Evolutionary conservation across 2,113 vertebrate species (phyloP).

Genomic region (Nicator chloris): DNA sequence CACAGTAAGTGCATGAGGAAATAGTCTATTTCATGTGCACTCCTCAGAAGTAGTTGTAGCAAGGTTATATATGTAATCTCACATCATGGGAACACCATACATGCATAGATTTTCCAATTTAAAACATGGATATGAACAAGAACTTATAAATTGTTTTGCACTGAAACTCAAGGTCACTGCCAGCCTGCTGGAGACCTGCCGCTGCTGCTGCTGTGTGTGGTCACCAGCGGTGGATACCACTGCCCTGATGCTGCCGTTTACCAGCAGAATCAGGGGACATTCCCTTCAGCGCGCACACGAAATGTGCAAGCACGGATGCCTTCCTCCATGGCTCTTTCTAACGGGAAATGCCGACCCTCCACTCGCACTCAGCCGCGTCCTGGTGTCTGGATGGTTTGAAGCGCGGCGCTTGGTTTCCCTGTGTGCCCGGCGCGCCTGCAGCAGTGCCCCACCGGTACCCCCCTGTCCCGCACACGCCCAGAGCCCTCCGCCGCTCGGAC

Average conservation of each 20-base stretch:
- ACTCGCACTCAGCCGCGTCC: not conserved
- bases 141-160: not conserved
- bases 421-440: not conserved
- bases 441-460: not conserved
- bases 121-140: not conserved
- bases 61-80: not conserved
- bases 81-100: not conserved
- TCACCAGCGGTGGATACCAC: not conserved
- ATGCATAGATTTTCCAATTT: not conserved
- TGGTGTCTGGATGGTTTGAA: rapidly evolving
- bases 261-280: rapidly evolving
- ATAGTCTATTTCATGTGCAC: not conserved
- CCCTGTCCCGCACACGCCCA: not conserved
- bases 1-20: not conserved
- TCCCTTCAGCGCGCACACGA: rapidly evolving
- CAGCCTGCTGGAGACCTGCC: not conserved
- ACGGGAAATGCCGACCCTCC: not conserved
- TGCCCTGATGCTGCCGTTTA: not conserved
- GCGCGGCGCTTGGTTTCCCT: not conserved
- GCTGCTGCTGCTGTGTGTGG: not conserved
- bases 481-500: not conserved
- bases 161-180: not conserved
- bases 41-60: not conserved
- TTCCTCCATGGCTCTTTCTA: not conserved
- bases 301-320: not conserved